Percentiles rank a stretch among this genome's conserved stretches.
phyloP scores from a whole-genome alignment of 2,888 invertebrate genomes.

The Drosophila aldrichi region DNA sequence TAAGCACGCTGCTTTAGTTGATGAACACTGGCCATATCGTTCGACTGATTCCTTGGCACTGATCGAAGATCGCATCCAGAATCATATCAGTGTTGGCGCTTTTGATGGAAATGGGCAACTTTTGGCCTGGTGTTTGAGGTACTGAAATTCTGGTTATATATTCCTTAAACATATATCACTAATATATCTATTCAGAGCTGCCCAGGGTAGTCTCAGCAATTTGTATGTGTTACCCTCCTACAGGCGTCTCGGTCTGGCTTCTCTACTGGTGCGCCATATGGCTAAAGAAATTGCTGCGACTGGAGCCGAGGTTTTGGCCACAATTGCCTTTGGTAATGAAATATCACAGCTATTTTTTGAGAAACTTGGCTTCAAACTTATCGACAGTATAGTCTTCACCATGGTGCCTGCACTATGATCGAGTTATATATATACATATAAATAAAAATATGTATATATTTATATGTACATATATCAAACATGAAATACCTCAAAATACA shows the following conservation, averaged over 20 bases:
- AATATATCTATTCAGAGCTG: not conserved
- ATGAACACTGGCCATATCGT: constrained; percentile 29
- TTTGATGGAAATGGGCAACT: constrained; percentile 20
- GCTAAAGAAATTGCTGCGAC: constrained; percentile 25
- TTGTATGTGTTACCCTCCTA: constrained; percentile 17
- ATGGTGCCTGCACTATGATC: constrained; percentile 19
- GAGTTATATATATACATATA: not conserved
- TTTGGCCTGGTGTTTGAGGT: constrained; percentile 33
- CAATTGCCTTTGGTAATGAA: constrained; percentile 25
- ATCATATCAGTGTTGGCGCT: constrained; percentile 25
- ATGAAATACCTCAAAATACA: not conserved
- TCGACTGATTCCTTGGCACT: constrained; percentile 16
- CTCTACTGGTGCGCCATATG: constrained; percentile 28
- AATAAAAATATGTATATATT: not conserved
- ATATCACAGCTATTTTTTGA: constrained; percentile 26
- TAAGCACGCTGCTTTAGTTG: constrained; percentile 12
- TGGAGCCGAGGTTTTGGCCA: constrained; percentile 32
- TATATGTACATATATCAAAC: not conserved
- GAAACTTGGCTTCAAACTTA: constrained; percentile 28
- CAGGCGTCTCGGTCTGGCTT: constrained; percentile 29
- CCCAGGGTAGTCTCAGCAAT: constrained; percentile 25
- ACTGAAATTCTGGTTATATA: not conserved
- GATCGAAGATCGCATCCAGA: constrained; percentile 14
- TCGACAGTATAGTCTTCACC: constrained; percentile 22
- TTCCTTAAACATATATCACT: not conserved